Percentiles rank a stretch among this genome's conserved stretches.
These are phyloP conservation scores for Drosophila emarginata DNA, from an alignment of 2,888 invertebrate genomes.

Conservation along the genomic window DNA sequence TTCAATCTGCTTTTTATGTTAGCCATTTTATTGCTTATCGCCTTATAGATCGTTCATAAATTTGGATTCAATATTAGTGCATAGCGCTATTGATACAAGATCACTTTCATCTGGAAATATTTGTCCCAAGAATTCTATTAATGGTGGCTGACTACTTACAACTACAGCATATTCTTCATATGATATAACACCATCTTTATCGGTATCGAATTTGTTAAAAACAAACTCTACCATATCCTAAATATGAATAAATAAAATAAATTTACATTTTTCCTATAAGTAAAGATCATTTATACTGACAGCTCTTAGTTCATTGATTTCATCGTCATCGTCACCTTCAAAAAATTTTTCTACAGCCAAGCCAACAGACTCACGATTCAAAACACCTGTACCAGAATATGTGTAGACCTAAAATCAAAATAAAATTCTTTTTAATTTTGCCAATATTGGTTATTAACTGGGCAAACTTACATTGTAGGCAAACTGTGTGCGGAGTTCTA, in stretches of 20 bases:
- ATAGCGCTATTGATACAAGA: conserved; percentile 26
- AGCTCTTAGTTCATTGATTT: conserved; percentile 86
- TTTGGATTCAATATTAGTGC: conserved; percentile 25
- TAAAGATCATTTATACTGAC: conserved; percentile 43
- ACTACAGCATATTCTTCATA: conserved; percentile 84
- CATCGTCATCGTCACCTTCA: conserved; percentile 86
- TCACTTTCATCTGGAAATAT: conserved; percentile 85
- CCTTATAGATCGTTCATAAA: conserved; percentile 11
- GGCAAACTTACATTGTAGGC: conserved; percentile 84
- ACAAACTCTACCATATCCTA: conserved; percentile 89
- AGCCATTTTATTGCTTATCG: neutral
- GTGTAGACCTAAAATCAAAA: conserved; percentile 84
- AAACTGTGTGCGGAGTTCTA: conserved; percentile 88
- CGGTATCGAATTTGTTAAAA: conserved; percentile 88
- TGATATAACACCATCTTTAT: conserved; percentile 89
- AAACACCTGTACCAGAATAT: conserved; percentile 85
- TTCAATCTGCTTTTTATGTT: no score
- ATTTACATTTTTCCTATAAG: no score
- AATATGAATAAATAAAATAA: neutral
- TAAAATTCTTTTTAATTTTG: no score
- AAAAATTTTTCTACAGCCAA: conserved; percentile 81
- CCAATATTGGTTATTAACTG: no score
- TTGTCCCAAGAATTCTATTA: conserved; percentile 89
- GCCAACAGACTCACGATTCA: conserved; percentile 88
- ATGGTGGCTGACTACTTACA: conserved; percentile 85